Conservation (phyloP, 2,113 vertebrate genomes). For the Coreoperca whiteheadi region DNA sequence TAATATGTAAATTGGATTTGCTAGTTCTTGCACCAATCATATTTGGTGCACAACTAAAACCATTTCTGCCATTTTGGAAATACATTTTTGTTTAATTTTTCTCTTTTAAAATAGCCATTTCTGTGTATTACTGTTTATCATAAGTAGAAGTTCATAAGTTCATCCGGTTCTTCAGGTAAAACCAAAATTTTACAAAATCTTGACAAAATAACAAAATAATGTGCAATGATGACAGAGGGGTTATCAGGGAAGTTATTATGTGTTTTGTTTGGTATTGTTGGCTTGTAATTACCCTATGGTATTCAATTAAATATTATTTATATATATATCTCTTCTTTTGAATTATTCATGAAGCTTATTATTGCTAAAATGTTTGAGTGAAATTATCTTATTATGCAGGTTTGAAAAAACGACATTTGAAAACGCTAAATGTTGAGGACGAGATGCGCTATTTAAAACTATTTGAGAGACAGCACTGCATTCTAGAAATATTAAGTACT, state of each 20-base stretch:
- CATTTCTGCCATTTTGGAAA: background rate
- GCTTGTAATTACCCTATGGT: constrained; percentile 43
- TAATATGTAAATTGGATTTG: constrained; percentile 34
- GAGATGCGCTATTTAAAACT: constrained; percentile 37
- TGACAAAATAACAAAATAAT: constrained; percentile 12
- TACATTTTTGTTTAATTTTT: background rate
- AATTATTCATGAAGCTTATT: constrained; percentile 64
- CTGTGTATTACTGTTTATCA: background rate
- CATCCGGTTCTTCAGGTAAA: background rate
- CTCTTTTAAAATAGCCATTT: background rate
- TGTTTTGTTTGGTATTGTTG: constrained; percentile 38
- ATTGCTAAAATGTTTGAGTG: constrained; percentile 46
- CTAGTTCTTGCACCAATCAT: constrained; percentile 17
- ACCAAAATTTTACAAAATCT: background rate
- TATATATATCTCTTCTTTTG: constrained; percentile 28
- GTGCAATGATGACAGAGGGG: constrained; percentile 5
- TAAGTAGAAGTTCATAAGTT: constrained; percentile 9
- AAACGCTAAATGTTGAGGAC: constrained; percentile 44
- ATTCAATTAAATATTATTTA: constrained; percentile 60
- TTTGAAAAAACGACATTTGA: constrained; percentile 29
- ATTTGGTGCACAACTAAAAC: constrained; percentile 16
- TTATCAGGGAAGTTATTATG: constrained; percentile 21
- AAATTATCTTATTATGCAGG: constrained; percentile 50
- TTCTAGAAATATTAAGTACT: constrained; percentile 43
- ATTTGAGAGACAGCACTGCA: constrained; percentile 33